These are phyloP conservation scores for Catagonus wagneri DNA, from an alignment of 2,113 vertebrate genomes.

Conservation along the genomic window DNA sequence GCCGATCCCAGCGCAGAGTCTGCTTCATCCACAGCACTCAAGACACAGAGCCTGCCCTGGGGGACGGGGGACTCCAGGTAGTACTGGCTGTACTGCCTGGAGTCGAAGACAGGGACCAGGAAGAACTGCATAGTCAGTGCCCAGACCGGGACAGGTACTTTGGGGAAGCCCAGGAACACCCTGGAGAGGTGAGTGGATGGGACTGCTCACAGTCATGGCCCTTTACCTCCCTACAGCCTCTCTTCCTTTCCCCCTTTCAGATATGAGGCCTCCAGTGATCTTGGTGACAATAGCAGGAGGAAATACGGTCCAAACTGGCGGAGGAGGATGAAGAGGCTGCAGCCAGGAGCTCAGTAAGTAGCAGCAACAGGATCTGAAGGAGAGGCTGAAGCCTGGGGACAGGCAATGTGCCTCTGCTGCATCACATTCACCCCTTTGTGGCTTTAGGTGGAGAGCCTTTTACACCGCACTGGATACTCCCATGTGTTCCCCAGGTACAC, in stretches of 20 bases:
- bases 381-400: not conserved
- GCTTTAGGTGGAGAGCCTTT: slow-evolving; percentile 84
- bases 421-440: slow-evolving; percentile 83
- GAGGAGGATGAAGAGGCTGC: not conserved
- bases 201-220: not conserved
- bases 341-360: not conserved
- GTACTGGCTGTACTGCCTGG: not conserved
- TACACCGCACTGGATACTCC: slow-evolving; percentile 80
- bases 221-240: not conserved
- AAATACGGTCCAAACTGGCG: not conserved
- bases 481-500: not conserved
- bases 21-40: not conserved
- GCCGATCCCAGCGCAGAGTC: not conserved
- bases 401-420: slow-evolving; percentile 74
- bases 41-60: not conserved
- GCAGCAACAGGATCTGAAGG: not conserved
- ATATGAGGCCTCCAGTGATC: rapidly evolving
- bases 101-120: rapidly evolving
- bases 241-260: not conserved
- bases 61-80: rapidly evolving
- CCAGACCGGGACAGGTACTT: rapidly evolving
- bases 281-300: too few species aligned
- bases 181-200: not conserved
- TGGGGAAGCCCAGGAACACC: not conserved
- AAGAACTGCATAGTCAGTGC: not conserved